Evolutionary conservation across 2,888 invertebrate species (phyloP), one percentile per base, ranked within the genome.

Genomic region (Synergus umbraculus): DNA sequence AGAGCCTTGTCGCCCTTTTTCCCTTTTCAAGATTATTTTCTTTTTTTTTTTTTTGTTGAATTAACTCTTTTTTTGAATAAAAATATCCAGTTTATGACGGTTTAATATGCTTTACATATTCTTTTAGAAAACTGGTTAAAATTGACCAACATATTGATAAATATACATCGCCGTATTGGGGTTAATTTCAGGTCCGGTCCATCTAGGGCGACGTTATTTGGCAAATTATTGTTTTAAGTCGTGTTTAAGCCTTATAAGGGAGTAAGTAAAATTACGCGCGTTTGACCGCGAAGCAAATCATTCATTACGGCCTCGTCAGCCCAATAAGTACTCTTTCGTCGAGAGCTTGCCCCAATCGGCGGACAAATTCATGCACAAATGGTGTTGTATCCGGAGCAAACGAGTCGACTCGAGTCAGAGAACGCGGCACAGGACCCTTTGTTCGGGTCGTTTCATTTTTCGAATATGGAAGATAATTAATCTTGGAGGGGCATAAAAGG

Each of bases 381-480:
- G 77, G 43, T 65, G 77, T 66, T 41, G 77, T 63, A 46, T 29
- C 78, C 76, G 81, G 79, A 81, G 78, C 76, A 79, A 81, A 37
- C 73, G 49, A 79, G 73, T 46, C 65, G 67, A 54, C 44, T 69
- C 18, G 46, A 67, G 67, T 67, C 44, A 63, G 79, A 69, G 76
- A 78, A 66, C 64, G 66, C 76, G 82, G 29, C 49, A 29, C 49
- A n/a, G 69, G 41, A 78, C 76, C 85, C 86, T 88, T 88, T 88
- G 87, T 89, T 88, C 86, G 87, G 83, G 76, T 81, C 85, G 84
- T 89, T 91, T 90, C 90, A 90, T 91, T 91, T 91, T 89, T 91
- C 88, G 90, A 91, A 90, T 91, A 91, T 88, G 89, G 84, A 87
- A 89, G 91, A 91, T 92, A 92, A 91, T 92, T 92, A 92, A 92